phyloP scores from a whole-genome alignment of 35 echinoderm and acorn worm species.

The Apostichopus japonicus region DNA sequence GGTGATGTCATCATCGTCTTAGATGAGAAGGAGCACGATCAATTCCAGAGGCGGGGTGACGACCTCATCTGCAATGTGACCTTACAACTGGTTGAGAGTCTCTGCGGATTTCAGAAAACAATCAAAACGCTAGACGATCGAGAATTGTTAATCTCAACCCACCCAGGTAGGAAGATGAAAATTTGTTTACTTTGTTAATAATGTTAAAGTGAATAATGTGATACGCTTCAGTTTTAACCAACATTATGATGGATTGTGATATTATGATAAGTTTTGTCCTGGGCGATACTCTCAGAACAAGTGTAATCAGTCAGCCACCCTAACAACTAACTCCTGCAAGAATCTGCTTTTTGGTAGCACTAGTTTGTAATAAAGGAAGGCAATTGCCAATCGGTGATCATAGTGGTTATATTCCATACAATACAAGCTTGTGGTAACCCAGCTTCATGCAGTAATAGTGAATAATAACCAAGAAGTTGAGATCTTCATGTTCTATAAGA shows the following conservation, averaged over 20 bases:
- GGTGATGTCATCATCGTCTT: constrained; percentile 96
- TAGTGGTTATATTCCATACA: too few species aligned
- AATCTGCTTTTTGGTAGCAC: too few species aligned
- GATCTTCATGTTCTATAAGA: too few species aligned
- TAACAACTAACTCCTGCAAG: too few species aligned
- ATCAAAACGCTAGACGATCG: constrained; percentile 89
- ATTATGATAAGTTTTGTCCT: background rate
- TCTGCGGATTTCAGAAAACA: constrained; percentile 86
- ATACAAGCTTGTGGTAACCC: too few species aligned
- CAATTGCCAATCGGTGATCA: too few species aligned
- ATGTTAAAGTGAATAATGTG: too few species aligned
- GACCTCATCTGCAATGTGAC: constrained; percentile 72
- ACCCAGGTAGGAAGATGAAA: constrained; percentile 29
- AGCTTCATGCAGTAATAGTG: too few species aligned
- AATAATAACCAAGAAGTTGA: too few species aligned
- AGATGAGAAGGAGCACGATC: constrained; percentile 84
- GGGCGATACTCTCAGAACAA: background rate
- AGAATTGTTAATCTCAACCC: constrained; percentile 70
- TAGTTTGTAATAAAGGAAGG: too few species aligned
- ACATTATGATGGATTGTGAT: background rate
- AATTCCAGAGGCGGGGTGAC: constrained; percentile 64
- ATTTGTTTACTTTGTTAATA: too few species aligned
- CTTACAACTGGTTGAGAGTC: constrained; percentile 88
- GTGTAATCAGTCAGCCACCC: too few species aligned
- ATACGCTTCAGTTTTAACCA: background rate